Percentiles rank a stretch among this genome's conserved stretches.
Evolutionary conservation across 2,888 invertebrate species (phyloP).

Genomic region (Dexiosoma caninum): DNA sequence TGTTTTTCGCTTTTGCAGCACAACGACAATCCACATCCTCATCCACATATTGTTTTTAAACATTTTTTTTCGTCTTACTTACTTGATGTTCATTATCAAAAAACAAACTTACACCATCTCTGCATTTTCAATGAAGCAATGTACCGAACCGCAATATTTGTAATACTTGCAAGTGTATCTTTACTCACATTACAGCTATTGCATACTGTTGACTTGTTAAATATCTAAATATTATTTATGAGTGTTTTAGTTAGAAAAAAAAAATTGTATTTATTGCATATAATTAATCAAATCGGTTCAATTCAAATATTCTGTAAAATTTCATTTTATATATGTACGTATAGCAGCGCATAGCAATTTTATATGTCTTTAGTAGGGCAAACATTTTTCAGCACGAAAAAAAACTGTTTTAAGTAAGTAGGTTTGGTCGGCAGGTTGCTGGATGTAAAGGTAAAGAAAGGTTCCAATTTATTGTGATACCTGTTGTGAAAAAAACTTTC

Average conservation of each 20-base stretch:
- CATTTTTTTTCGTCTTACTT: slow-evolving; percentile 8
- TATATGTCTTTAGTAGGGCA: too few species aligned
- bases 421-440: too few species aligned
- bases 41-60: slow-evolving; percentile 38
- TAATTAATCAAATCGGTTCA: not conserved
- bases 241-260: slow-evolving; percentile 8
- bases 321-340: not conserved
- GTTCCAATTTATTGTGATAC: too few species aligned
- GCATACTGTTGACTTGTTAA: slow-evolving; percentile 42
- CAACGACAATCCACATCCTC: not conserved
- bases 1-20: slow-evolving; percentile 11
- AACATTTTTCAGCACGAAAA: too few species aligned
- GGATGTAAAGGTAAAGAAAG: too few species aligned
- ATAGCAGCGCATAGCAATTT: too few species aligned
- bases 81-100: slow-evolving; percentile 26
- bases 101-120: slow-evolving; percentile 41
- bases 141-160: not conserved
- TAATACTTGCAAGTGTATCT: not conserved
- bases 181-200: slow-evolving; percentile 24
- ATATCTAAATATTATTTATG: slow-evolving; percentile 38
- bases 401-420: too few species aligned
- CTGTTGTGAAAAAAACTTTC: too few species aligned
- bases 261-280: not conserved
- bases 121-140: slow-evolving; percentile 11
- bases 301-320: slow-evolving; percentile 3